Conservation (phyloP, 2,113 vertebrate genomes). For the Cathartes aura region DNA sequence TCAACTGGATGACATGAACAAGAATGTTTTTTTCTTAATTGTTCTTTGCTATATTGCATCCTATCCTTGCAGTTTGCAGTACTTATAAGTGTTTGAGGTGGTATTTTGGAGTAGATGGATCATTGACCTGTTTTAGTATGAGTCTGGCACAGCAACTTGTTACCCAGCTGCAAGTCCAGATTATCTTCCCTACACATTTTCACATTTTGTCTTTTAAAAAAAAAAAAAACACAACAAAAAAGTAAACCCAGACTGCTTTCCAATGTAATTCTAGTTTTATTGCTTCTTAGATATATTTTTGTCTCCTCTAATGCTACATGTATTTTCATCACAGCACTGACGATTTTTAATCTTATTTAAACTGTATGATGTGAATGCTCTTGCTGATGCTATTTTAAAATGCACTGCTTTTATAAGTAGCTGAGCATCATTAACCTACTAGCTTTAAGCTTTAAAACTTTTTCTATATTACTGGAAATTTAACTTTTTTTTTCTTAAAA, state of each 20-base stretch:
- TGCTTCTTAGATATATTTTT: background rate
- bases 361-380: background rate
- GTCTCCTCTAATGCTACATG: background rate
- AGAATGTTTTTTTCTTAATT: background rate
- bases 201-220: background rate
- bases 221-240: background rate
- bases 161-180: background rate
- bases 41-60: background rate
- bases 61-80: background rate
- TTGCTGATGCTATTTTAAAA: background rate
- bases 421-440: background rate
- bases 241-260: background rate
- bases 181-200: background rate
- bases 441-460: background rate
- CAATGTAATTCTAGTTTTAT: background rate
- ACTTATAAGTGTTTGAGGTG: background rate
- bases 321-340: background rate
- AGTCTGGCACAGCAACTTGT: background rate
- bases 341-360: conserved; percentile 9
- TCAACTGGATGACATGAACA: background rate
- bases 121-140: background rate
- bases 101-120: background rate
- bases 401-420: background rate
- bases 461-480: background rate
- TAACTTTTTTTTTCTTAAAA: background rate